These are phyloP conservation scores for Idaea biselata DNA, from an alignment of 2,888 invertebrate species.

Conservation along the genomic window DNA sequence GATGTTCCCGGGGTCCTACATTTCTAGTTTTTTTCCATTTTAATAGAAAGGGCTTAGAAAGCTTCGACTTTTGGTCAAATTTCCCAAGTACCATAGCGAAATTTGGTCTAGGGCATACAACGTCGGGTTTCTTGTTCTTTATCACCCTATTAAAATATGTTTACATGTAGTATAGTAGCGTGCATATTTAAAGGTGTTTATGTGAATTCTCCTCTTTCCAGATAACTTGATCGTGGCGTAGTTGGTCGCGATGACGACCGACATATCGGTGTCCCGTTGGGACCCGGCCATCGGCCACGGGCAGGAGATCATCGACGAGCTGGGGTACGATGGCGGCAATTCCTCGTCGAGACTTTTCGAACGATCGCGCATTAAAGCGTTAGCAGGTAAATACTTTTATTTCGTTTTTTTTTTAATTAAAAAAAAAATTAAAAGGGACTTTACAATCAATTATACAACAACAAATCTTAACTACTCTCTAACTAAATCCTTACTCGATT, in stretches of 20 bases:
- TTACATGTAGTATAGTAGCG: not conserved
- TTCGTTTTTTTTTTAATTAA: constrained; percentile 33
- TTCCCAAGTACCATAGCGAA: not conserved
- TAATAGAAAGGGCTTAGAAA: constrained; percentile 9
- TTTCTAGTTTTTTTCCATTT: too few species aligned
- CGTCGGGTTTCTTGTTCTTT: too few species aligned
- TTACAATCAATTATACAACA: too few species aligned
- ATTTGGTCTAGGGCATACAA: not conserved
- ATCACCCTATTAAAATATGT: not conserved
- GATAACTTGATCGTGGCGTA: constrained; percentile 70
- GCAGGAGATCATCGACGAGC: constrained; percentile 97
- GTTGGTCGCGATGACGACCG: constrained; percentile 92
- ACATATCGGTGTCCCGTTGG: constrained; percentile 98
- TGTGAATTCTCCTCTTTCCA: constrained; percentile 36
- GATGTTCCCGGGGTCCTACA: too few species aligned
- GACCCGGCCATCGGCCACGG: constrained; percentile 93
- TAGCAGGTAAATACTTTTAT: constrained; percentile 98
- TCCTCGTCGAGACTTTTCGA: constrained; percentile 99
- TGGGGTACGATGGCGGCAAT: constrained; percentile 99
- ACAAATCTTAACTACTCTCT: too few species aligned
- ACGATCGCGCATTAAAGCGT: constrained; percentile 98
- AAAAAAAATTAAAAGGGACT: too few species aligned
- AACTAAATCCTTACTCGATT: too few species aligned
- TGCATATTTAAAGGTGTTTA: not conserved
- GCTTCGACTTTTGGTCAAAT: constrained; percentile 11